A percentile compares a stretch with the other conserved stretches of the same genome.
These are phyloP conservation scores for Nomada goodeniana DNA, from an alignment of 2,888 invertebrate genomes.

Conservation along the genomic window DNA sequence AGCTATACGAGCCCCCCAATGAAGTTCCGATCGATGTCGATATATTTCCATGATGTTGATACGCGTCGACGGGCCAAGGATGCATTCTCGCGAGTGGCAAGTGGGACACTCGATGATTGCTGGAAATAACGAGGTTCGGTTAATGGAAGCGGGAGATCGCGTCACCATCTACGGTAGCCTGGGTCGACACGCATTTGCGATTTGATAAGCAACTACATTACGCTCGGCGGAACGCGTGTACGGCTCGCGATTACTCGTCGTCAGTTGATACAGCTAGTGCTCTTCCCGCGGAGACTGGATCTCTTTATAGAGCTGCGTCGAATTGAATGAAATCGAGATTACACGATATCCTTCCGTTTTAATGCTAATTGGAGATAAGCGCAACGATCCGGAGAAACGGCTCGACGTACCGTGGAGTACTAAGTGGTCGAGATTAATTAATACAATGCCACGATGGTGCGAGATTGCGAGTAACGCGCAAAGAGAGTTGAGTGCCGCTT, in stretches of 20 bases:
- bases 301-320: conserved; percentile 24
- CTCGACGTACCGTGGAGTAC: conserved; percentile 6
- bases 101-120: conserved; percentile 33
- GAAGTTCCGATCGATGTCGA: no score
- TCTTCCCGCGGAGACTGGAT: conserved; percentile 5
- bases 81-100: not conserved
- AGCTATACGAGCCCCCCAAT: no score
- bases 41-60: not conserved
- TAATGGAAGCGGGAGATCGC: conserved; percentile 22
- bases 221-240: conserved; percentile 27
- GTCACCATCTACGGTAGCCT: conserved; percentile 50
- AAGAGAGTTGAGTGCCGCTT: conserved; percentile 21
- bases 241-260: conserved; percentile 18
- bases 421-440: conserved; percentile 48
- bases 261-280: conserved; percentile 1
- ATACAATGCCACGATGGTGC: conserved; percentile 10
- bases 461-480: conserved; percentile 15
- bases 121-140: conserved; percentile 38
- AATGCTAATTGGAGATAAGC: conserved; percentile 38
- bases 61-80: not conserved
- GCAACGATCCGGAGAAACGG: conserved; percentile 22
- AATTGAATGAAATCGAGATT: conserved; percentile 35
- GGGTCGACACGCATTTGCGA: conserved; percentile 19
- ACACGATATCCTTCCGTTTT: conserved; percentile 23
- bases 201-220: conserved; percentile 53